Evolutionary conservation across 2,797 vertebrate genomes (phyloP), one percentile per base, ranked within the genome.

Genomic region (Lophotriccus pileatus): DNA sequence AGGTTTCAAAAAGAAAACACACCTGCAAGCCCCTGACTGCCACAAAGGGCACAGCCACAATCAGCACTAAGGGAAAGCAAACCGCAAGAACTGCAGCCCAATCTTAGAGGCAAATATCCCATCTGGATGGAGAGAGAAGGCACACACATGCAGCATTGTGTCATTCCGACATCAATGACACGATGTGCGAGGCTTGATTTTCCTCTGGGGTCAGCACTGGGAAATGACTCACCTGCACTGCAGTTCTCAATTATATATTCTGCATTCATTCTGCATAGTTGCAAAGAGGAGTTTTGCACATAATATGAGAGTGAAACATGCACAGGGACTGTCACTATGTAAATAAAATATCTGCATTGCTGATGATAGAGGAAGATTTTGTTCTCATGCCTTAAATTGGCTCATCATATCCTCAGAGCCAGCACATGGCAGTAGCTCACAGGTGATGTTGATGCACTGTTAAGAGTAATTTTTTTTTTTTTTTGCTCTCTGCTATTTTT

Each of bases 141-240:
- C 74, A 74, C 84, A 76, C 52, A 67, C 28, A 3, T 27, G 32
- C 68, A 77, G 67, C 36, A 85, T 6, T 50, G 56, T 79, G 37
- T 68, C 2, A 0, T 52, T 67, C 1, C 1, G 63, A 82, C 84
- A 74, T n/a, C 8, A 1, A 63, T 88, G 70, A 88, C 89, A 79
- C 0, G 0, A 82, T 24, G 32, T 19, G 60, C 19, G n/a, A 87
- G 53, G n/a, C 59, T 94, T 1, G 0, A 46, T 94, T 95, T 94
- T 96, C 46, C 56, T 96, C 77, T 49, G 64, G 63, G 85, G 66
- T 87, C 89, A 94, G 84, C 81, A 72, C 47, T 56, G 39, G 79
- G 81, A 92, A 95, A 94, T 90, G 85, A 81, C 62, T 94, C 94
- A 95, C 94, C 95, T 94, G 94, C 92, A 89, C 89, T 90, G 93